Conservation (phyloP, 1,140 invertebrate genomes). For the Papilio xuthus region DNA sequence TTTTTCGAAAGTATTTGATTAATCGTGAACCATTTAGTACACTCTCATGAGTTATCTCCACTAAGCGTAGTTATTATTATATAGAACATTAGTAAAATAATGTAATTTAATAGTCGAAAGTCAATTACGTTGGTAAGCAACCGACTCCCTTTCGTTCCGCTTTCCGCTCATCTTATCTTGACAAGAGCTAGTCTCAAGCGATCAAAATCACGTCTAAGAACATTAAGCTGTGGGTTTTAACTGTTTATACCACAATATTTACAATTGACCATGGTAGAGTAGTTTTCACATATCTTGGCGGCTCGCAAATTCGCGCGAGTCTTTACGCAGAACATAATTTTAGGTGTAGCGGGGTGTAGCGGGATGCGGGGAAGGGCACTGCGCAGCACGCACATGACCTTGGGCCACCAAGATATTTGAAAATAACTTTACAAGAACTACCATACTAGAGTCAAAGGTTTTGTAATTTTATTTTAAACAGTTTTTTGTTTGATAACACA, state of each 20-base stretch:
- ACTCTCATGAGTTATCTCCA: neutral
- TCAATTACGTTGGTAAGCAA: constrained; percentile 9
- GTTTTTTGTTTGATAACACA: neutral
- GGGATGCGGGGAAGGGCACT: too few relatives aligned
- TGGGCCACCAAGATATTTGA: neutral
- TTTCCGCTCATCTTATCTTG: constrained; percentile 30
- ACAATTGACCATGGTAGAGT: too few relatives aligned
- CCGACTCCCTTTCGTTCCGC: constrained; percentile 30
- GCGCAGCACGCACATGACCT: too few relatives aligned
- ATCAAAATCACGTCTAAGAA: constrained; percentile 2
- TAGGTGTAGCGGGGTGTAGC: too few relatives aligned
- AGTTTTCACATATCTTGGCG: too few relatives aligned
- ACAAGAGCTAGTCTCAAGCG: neutral
- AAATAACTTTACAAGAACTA: neutral
- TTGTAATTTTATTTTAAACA: neutral
- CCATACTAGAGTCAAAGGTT: neutral
- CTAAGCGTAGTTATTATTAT: neutral
- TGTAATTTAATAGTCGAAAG: constrained; percentile 7
- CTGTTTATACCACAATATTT: neutral
- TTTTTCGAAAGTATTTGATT: too few relatives aligned
- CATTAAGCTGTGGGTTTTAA: neutral
- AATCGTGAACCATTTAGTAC: too few relatives aligned
- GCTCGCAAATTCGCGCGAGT: too few relatives aligned
- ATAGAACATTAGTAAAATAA: neutral
- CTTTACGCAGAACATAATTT: too few relatives aligned